Conservation (phyloP, 2,797 vertebrate genomes). For the Phylloscopus collybita region DNA sequence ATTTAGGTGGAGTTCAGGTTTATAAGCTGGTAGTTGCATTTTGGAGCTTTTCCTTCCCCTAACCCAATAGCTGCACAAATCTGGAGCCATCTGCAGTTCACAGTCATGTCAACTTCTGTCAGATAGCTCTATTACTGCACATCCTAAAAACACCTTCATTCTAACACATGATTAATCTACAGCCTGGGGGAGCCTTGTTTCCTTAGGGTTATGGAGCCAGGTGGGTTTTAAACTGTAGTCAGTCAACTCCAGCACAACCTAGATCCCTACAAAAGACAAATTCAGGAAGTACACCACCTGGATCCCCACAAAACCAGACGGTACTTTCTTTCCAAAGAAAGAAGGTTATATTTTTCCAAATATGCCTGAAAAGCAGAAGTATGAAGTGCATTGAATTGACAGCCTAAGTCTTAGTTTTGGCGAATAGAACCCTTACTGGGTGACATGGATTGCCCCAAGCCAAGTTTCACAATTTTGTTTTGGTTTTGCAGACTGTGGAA, state of each 20-base stretch:
- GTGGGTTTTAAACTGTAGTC: background rate
- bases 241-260: background rate
- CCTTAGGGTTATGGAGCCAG: background rate
- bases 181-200: rapidly evolving
- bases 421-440: background rate
- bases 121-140: background rate
- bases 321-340: background rate
- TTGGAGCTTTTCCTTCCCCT: background rate
- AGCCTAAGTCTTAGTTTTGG: background rate
- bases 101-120: background rate
- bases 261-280: background rate
- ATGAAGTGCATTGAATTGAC: background rate
- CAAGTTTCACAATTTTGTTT: background rate
- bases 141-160: background rate
- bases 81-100: background rate
- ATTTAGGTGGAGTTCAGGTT: background rate
- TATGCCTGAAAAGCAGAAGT: background rate
- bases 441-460: background rate
- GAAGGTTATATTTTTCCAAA: background rate
- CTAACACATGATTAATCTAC: background rate
- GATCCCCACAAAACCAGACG: background rate
- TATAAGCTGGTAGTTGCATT: background rate
- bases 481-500: background rate
- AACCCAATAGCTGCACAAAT: rapidly evolving
- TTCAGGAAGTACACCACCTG: background rate